phyloP scores from a whole-genome alignment of 2,797 vertebrate genomes.

The Falco berigora region DNA sequence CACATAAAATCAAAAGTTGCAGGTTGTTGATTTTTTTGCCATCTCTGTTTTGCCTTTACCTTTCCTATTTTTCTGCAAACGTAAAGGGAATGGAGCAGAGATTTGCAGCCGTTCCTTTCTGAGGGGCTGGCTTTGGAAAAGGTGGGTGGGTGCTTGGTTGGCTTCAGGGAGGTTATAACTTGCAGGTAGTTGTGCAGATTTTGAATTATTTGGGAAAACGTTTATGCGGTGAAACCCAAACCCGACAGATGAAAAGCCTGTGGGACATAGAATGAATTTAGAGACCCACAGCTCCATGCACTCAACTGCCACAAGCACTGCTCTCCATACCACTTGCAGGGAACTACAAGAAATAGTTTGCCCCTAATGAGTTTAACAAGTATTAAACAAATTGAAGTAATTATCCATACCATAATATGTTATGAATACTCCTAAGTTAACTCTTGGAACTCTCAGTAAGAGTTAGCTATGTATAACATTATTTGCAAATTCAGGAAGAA shows the following conservation, averaged over 20 bases:
- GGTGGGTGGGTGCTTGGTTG: rapidly evolving
- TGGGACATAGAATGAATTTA: rapidly evolving
- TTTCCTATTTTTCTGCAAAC: rapidly evolving
- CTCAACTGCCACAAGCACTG: rapidly evolving
- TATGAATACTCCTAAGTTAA: not conserved
- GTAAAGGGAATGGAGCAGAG: not conserved
- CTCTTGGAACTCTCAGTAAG: not conserved
- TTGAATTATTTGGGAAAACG: not conserved
- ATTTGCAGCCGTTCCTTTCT: not conserved
- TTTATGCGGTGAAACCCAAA: not conserved
- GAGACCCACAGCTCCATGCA: not conserved
- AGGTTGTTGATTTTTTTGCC: not conserved
- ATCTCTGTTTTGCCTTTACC: not conserved
- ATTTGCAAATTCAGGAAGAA: not conserved
- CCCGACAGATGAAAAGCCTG: not conserved
- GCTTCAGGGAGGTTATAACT: not conserved
- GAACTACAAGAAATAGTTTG: not conserved
- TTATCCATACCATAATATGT: not conserved
- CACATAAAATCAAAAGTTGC: not conserved
- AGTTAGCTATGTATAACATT: rapidly evolving
- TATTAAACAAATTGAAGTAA: not conserved
- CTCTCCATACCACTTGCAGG: not conserved
- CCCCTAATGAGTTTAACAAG: not conserved
- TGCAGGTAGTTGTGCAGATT: not conserved
- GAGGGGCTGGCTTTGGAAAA: not conserved